Conservation (phyloP, 2,113 vertebrate species). For the Arothron firmamentum region DNA sequence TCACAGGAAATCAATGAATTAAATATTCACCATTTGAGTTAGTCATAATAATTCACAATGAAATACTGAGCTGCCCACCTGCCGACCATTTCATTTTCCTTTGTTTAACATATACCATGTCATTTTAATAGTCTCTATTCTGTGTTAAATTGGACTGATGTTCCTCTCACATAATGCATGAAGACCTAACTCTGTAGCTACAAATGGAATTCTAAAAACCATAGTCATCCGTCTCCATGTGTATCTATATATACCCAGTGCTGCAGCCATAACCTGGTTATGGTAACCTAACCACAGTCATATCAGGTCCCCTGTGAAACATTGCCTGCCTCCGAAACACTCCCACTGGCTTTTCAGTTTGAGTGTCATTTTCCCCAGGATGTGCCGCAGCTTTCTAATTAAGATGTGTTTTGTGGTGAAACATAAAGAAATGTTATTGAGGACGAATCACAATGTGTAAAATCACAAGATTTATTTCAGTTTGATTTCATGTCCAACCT, state of each 20-base stretch:
- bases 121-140: constrained; percentile 22
- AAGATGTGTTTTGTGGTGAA: background rate
- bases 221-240: constrained; percentile 61
- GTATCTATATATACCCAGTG: constrained; percentile 9
- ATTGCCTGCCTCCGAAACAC: constrained; percentile 12
- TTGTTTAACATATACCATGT: constrained; percentile 5
- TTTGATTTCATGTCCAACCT: background rate
- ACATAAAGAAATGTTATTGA: background rate
- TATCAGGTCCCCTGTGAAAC: constrained; percentile 38
- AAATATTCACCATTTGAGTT: background rate
- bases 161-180: constrained; percentile 3
- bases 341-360: constrained; percentile 3
- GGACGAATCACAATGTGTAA: background rate
- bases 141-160: constrained; percentile 31
- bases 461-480: background rate
- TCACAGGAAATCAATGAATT: background rate
- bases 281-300: constrained; percentile 29
- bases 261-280: constrained; percentile 58
- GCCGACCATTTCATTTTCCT: constrained; percentile 20
- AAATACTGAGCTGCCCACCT: constrained; percentile 3
- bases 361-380: constrained; percentile 9
- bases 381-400: constrained; percentile 15
- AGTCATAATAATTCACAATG: background rate
- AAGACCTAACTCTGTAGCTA: constrained; percentile 26
- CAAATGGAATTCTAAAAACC: constrained; percentile 40